Conservation (phyloP, 2,888 invertebrate species). For the Agrilus cyanescens region DNA sequence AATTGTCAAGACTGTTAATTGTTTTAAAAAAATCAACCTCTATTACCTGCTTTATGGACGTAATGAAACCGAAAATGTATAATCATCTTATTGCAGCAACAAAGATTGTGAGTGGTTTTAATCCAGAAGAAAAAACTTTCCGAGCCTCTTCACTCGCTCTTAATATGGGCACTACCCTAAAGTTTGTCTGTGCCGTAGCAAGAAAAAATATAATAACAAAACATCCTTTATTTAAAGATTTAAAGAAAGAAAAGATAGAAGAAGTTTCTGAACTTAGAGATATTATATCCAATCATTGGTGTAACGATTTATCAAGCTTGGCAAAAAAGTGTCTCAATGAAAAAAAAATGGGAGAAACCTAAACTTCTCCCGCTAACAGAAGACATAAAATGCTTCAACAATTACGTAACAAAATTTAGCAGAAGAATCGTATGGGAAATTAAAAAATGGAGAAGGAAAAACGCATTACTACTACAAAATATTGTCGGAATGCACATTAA, state of each 20-base stretch:
- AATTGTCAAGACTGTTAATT: slow-evolving; percentile 5
- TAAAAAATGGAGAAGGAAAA: no score
- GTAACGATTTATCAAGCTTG: slow-evolving; percentile 10
- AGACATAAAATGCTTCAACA: slow-evolving; percentile 7
- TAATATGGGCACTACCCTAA: slow-evolving; percentile 8
- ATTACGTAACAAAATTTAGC: background rate
- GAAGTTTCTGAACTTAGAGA: slow-evolving; percentile 3
- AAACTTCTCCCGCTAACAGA: slow-evolving; percentile 9
- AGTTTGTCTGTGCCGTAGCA: slow-evolving; percentile 8
- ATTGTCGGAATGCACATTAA: no score
- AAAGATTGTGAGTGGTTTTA: slow-evolving; percentile 7
- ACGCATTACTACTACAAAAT: no score
- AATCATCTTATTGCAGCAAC: slow-evolving; percentile 3
- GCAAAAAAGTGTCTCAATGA: slow-evolving; percentile 10
- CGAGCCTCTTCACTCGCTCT: slow-evolving; percentile 6
- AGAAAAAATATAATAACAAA: slow-evolving; percentile 6
- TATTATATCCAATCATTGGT: slow-evolving; percentile 5
- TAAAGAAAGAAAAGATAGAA: slow-evolving; percentile 1
- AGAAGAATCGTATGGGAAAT: no score
- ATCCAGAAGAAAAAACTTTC: slow-evolving; percentile 5
- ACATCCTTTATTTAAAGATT: slow-evolving; percentile 3
- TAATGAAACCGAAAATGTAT: slow-evolving; percentile 5
- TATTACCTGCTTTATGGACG: slow-evolving; percentile 1
- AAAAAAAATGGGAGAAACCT: slow-evolving; percentile 8
- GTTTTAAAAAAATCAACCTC: slow-evolving; percentile 1